phyloP scores from a whole-genome alignment of 2,113 vertebrate genomes.

The Brachypteracias leptosomus region DNA sequence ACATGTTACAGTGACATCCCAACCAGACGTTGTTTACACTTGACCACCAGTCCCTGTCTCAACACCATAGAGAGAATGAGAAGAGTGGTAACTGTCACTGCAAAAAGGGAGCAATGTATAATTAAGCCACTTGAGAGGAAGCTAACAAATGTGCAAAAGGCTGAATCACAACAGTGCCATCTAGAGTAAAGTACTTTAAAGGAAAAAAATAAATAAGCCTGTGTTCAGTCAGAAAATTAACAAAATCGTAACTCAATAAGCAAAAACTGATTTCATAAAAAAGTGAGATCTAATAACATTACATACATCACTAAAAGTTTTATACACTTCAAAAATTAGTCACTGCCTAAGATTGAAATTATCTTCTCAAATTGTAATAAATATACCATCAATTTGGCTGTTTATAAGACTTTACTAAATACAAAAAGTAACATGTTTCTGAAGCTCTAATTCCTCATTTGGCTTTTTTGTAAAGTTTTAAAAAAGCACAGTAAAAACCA shows the following conservation, averaged over 20 bases:
- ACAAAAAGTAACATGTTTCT: neutral
- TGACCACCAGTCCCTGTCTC: conserved; percentile 70
- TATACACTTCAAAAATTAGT: neutral
- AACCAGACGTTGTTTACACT: conserved; percentile 64
- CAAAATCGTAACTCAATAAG: neutral
- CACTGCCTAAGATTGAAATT: neutral
- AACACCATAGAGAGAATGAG: conserved; percentile 55
- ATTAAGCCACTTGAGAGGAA: conserved; percentile 75
- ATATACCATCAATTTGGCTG: neutral
- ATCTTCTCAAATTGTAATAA: neutral
- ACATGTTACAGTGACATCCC: conserved; percentile 1
- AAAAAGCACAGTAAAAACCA: fast-evolving
- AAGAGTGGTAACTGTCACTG: conserved; percentile 74
- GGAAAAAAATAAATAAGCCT: neutral
- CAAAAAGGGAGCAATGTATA: conserved; percentile 53
- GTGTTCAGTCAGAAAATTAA: neutral
- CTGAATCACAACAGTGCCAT: conserved; percentile 71
- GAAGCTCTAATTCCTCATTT: neutral
- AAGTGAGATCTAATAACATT: neutral
- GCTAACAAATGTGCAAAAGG: conserved; percentile 60
- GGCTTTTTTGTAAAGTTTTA: too few species aligned
- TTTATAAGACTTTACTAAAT: neutral
- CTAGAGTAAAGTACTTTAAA: conserved; percentile 38
- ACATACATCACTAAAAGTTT: neutral
- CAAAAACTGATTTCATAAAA: neutral